A percentile compares a stretch with the other conserved stretches of the same genome.
Conservation (phyloP, 2,113 vertebrate genomes). For the Toxotes jaculatrix region DNA sequence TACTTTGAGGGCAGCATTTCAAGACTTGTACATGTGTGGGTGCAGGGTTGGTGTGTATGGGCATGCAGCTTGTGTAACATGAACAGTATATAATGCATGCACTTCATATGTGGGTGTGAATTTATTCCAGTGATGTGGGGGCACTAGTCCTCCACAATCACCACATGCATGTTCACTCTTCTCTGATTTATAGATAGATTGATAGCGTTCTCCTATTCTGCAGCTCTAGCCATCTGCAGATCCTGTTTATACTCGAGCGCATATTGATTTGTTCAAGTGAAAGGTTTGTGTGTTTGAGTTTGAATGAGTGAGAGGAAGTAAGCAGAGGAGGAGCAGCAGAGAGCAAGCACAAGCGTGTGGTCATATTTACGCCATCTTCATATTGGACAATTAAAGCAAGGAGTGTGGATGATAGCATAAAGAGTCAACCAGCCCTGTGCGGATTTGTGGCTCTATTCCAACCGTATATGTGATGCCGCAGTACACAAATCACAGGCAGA, state of each 20-base stretch:
- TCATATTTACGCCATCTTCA: constrained; percentile 61
- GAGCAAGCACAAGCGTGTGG: background rate
- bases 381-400: constrained; percentile 65
- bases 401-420: constrained; percentile 29
- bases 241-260: background rate
- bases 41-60: background rate
- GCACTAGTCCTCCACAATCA: constrained; percentile 19
- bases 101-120: constrained; percentile 8
- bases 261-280: constrained; percentile 25
- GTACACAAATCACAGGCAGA: constrained; percentile 82
- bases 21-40: constrained; percentile 29
- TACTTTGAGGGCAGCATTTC: constrained; percentile 49
- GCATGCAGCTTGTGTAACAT: constrained; percentile 15
- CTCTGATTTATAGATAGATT: constrained; percentile 54
- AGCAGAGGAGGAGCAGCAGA: constrained; percentile 11
- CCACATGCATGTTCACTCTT: constrained; percentile 36
- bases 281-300: constrained; percentile 23
- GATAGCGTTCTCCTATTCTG: constrained; percentile 16
- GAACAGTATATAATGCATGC: background rate
- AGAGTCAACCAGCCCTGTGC: constrained; percentile 31
- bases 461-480: constrained; percentile 67
- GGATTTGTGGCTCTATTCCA: constrained; percentile 74
- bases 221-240: constrained; percentile 32
- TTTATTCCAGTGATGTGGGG: background rate
- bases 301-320: background rate